A percentile compares a stretch with the other conserved stretches of the same genome.
These are phyloP conservation scores for Drosophila fuyamai DNA, from an alignment of 1,140 invertebrate species.

Conservation along the genomic window DNA sequence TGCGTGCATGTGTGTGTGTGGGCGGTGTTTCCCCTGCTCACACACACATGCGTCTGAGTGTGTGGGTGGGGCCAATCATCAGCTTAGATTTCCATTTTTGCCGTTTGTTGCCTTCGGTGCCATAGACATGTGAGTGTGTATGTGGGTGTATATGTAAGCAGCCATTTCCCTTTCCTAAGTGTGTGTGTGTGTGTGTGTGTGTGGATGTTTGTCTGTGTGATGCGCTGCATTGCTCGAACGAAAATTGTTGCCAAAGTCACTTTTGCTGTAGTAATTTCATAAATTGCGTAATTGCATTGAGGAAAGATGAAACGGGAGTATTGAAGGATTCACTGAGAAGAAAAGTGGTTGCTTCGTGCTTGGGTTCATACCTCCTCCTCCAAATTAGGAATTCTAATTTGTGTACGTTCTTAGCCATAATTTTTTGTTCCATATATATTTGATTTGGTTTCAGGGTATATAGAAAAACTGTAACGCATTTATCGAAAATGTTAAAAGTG, in stretches of 20 bases:
- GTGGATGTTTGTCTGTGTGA: neutral
- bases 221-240: slow-evolving; percentile 9
- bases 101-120: slow-evolving; percentile 26
- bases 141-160: slow-evolving; percentile 26
- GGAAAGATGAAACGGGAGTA: neutral
- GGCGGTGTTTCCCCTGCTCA: too few species aligned
- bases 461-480: too few species aligned
- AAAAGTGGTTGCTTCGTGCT: too few species aligned
- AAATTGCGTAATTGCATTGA: slow-evolving; percentile 72
- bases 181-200: neutral
- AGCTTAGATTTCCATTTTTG: slow-evolving; percentile 33
- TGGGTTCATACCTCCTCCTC: too few species aligned
- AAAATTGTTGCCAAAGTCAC: slow-evolving; percentile 57
- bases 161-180: slow-evolving; percentile 47
- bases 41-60: neutral
- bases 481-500: too few species aligned
- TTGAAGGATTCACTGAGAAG: neutral
- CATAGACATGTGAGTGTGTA: slow-evolving; percentile 17
- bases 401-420: too few species aligned
- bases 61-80: slow-evolving; percentile 22
- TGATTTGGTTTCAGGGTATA: too few species aligned
- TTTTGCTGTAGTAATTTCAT: slow-evolving; percentile 59
- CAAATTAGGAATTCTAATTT: too few species aligned
- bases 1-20: neutral
- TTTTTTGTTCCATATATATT: too few species aligned